These are phyloP conservation scores for Phoronis australis DNA, from an alignment of 2,888 invertebrate genomes.

Conservation along the genomic window DNA sequence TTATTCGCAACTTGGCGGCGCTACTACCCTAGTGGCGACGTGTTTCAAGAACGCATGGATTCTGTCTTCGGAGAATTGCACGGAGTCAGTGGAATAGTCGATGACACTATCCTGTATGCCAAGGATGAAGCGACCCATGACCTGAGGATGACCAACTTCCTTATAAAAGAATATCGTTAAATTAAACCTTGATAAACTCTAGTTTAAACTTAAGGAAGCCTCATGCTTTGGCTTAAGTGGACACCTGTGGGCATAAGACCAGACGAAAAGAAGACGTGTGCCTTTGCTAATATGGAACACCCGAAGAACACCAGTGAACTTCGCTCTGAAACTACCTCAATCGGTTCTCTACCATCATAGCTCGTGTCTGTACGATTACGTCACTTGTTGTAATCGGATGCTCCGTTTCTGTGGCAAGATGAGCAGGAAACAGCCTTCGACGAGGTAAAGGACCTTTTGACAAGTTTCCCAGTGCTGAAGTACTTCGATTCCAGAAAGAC, in stretches of 20 bases:
- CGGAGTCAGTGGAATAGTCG: background rate
- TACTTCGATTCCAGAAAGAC: conserved; percentile 4
- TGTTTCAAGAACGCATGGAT: background rate
- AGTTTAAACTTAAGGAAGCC: conserved; percentile 4
- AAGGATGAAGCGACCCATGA: background rate
- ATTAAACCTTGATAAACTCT: background rate
- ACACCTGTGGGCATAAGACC: background rate
- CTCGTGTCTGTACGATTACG: conserved; percentile 1
- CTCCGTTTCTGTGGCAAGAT: conserved; percentile 3
- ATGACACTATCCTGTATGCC: background rate
- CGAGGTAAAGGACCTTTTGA: conserved; percentile 3
- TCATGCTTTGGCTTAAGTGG: conserved; percentile 4
- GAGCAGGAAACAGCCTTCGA: conserved; percentile 4
- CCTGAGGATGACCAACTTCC: background rate
- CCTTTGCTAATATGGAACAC: background rate
- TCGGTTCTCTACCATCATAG: background rate
- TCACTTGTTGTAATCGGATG: conserved; percentile 1
- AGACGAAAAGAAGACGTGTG: background rate
- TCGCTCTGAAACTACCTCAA: background rate
- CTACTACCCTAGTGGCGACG: background rate
- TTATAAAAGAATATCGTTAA: background rate
- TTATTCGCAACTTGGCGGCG: no score
- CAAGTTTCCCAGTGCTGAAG: conserved; percentile 3
- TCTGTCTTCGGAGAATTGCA: background rate
- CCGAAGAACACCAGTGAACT: background rate